A percentile compares a stretch with the other conserved stretches of the same genome.
Conservation (phyloP, 2,888 invertebrate species). For the Shargacucullia verbasci region DNA sequence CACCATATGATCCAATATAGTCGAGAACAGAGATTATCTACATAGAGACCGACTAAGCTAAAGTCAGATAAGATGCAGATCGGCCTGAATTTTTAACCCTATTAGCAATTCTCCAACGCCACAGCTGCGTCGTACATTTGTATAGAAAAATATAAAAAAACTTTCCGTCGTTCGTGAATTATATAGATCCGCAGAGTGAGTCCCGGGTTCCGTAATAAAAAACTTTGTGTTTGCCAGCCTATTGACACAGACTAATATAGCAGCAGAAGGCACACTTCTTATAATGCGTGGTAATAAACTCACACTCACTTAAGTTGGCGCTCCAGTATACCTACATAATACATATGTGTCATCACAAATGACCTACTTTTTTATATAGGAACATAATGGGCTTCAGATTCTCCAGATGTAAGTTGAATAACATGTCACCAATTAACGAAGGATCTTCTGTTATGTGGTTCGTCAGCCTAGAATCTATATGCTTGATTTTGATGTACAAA, state of each 20-base stretch:
- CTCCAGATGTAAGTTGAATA: too few species aligned
- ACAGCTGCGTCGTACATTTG: conserved; percentile 10
- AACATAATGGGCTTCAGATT: too few species aligned
- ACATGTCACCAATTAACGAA: too few species aligned
- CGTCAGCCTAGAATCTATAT: too few species aligned
- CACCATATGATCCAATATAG: too few species aligned
- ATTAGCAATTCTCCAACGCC: background rate
- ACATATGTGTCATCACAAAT: background rate
- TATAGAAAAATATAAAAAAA: conserved; percentile 19
- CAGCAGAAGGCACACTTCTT: conserved; percentile 8
- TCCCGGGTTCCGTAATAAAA: conserved; percentile 18
- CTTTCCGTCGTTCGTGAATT: conserved; percentile 15
- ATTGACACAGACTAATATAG: background rate
- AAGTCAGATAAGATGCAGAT: background rate
- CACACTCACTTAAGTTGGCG: background rate
- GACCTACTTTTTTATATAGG: too few species aligned
- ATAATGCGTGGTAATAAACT: background rate
- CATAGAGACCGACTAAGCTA: too few species aligned
- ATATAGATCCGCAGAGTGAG: conserved; percentile 14
- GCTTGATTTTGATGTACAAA: too few species aligned
- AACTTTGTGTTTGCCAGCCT: conserved; percentile 13
- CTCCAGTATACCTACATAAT: background rate
- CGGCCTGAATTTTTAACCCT: background rate
- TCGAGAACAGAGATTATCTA: too few species aligned
- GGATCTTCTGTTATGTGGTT: too few species aligned